Base-by-base conservation (phyloP, 2,113 vertebrate species). In the Osmerus mordax region DNA sequence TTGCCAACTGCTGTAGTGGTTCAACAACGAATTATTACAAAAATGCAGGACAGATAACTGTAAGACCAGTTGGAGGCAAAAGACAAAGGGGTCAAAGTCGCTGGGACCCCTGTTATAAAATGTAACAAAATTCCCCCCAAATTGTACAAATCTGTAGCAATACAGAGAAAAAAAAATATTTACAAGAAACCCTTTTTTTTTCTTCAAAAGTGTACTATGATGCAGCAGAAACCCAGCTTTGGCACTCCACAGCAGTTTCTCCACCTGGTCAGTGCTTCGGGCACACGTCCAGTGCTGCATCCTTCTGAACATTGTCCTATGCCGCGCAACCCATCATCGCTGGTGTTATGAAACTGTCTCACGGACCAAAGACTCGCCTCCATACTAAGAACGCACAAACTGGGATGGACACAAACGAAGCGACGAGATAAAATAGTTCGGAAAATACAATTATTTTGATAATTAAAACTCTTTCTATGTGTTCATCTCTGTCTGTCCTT, bases 151-250 rank as follows among this genome's bases (percentile, higher is more conserved):
- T 94, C 83, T 87, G 90, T 91, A 92, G 90, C 89, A 87, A 90
- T 84, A 92, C 79, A 90, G 90, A 88, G 29, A 87, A 91, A 87
- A 79, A 79, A 79, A 86, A 70, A 78, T 94, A 95, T 95, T 83
- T 95, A 95, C 94, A 94, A 83, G 87, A 90, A 75, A 85, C 84
- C 88, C 88, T 88, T 87, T 80, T 83, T 80, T 67, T 63, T 67
- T 62, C 14, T 62, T 72, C 70, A 32, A 78, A 87, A 86, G 81
- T 82, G 77, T 81, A 81, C 73, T 83, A 92, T 56, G 90, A 92
- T 64, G 91, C 92, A 93, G 93, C 89, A 93, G 8, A 41, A 92
- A 73, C 92, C 91, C 93, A 92, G 93, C 92, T 96, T 97, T 96
- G 96, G 95, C 95, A 96, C 95, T 91, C 82, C 78, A 78, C 83